Conservation (phyloP, 1,140 invertebrate species). For the Macrotrachela quadricornifera region DNA sequence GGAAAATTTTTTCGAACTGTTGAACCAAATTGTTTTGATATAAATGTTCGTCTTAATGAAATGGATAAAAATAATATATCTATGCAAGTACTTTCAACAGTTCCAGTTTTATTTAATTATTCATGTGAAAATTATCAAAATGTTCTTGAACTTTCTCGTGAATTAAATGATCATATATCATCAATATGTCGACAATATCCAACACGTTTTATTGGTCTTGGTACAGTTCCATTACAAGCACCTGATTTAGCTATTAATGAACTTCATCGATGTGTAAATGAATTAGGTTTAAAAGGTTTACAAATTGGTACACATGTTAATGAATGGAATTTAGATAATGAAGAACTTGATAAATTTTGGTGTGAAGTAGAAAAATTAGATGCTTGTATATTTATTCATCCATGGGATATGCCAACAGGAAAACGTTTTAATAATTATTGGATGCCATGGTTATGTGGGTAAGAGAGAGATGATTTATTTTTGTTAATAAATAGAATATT, state of each 20-base stretch:
- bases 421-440: no score
- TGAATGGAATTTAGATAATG: constrained; percentile 39
- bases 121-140: constrained; percentile 38
- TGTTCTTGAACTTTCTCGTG: constrained; percentile 32
- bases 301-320: constrained; percentile 42
- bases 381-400: constrained; percentile 38
- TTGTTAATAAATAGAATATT: no score
- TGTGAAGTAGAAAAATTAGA: constrained; percentile 35
- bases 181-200: constrained; percentile 31
- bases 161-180: constrained; percentile 38
- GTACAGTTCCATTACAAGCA: constrained; percentile 39
- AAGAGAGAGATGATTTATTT: no score
- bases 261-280: constrained; percentile 32
- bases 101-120: constrained; percentile 44
- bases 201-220: constrained; percentile 35
- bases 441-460: constrained; percentile 12
- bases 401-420: constrained; percentile 20
- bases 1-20: constrained; percentile 37
- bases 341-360: constrained; percentile 36
- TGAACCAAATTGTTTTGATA: constrained; percentile 37
- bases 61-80: constrained; percentile 29
- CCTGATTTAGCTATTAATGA: constrained; percentile 36
- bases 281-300: constrained; percentile 35
- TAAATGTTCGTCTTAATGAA: constrained; percentile 27
- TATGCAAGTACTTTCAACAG: constrained; percentile 41